A percentile compares a stretch with the other conserved stretches of the same genome.
These are phyloP conservation scores for Recurvirostra avosetta DNA, from an alignment of 2,113 vertebrate species.

Conservation along the genomic window DNA sequence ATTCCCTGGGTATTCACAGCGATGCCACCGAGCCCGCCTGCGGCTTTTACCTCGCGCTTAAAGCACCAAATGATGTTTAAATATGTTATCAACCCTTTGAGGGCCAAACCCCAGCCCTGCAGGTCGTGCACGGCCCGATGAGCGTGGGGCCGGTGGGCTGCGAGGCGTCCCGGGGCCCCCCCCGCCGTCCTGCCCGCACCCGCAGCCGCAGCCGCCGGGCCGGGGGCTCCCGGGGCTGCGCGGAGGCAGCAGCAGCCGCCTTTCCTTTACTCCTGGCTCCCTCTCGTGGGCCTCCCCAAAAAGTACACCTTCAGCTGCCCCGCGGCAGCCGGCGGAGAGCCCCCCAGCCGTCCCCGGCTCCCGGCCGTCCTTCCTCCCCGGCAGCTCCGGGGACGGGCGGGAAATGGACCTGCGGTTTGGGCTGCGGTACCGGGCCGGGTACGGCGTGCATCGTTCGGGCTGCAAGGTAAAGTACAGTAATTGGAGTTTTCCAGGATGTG, in stretches of 20 bases:
- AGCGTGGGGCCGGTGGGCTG: neutral
- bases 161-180: neutral
- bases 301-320: neutral
- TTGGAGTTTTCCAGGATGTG: neutral
- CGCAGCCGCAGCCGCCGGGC: neutral
- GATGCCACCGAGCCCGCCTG: neutral
- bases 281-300: slow-evolving; percentile 40
- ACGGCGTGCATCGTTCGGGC: too few species aligned
- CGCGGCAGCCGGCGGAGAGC: too few species aligned
- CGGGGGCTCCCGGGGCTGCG: neutral
- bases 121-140: neutral
- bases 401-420: accelerated
- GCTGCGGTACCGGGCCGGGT: neutral
- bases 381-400: accelerated
- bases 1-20: accelerated
- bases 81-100: neutral
- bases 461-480: neutral
- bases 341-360: neutral
- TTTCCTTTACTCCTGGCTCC: slow-evolving; percentile 53
- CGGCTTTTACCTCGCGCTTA: neutral
- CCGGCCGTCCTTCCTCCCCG: accelerated
- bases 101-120: accelerated
- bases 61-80: neutral
- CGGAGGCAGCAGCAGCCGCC: neutral
- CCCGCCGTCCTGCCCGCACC: too few species aligned